Evolutionary conservation across 2,888 invertebrate species (phyloP).

Genomic region (Drosophila nr. perissopoda): DNA sequence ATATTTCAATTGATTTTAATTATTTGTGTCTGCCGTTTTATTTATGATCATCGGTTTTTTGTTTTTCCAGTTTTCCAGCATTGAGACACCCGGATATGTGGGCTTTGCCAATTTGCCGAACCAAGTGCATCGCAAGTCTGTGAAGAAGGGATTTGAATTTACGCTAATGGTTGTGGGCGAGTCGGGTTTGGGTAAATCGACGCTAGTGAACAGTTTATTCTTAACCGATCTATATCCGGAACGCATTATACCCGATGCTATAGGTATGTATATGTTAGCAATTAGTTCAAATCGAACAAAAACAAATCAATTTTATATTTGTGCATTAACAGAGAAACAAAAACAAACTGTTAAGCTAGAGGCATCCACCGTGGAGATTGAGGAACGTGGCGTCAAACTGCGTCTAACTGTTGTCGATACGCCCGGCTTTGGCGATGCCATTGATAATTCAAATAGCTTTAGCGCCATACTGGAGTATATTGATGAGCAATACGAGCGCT

Average conservation of each 20-base stretch:
- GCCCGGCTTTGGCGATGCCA: slow-evolving; percentile 97
- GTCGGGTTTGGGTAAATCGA: slow-evolving; percentile 97
- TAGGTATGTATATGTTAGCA: slow-evolving; percentile 86
- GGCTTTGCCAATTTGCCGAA: slow-evolving; percentile 95
- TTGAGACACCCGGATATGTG: slow-evolving; percentile 94
- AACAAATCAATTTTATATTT: neutral
- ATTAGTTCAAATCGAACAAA: neutral
- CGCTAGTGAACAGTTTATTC: slow-evolving; percentile 97
- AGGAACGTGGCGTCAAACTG: slow-evolving; percentile 97
- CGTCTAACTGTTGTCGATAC: slow-evolving; percentile 97
- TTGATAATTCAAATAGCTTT: slow-evolving; percentile 97
- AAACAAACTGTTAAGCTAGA: slow-evolving; percentile 97
- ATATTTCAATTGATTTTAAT: slow-evolving; percentile 35
- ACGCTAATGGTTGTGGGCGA: slow-evolving; percentile 98
- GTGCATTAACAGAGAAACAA: slow-evolving; percentile 89
- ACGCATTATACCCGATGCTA: slow-evolving; percentile 93
- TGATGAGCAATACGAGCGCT: slow-evolving; percentile 98
- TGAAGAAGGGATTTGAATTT: slow-evolving; percentile 99
- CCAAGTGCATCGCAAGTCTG: slow-evolving; percentile 98
- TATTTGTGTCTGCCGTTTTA: slow-evolving; percentile 40
- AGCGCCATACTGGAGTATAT: slow-evolving; percentile 97
- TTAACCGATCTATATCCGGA: slow-evolving; percentile 98
- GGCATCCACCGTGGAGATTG: slow-evolving; percentile 98
- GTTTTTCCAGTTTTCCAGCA: slow-evolving; percentile 89
- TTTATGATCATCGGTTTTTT: slow-evolving; percentile 30